Evolutionary conservation across 1,140 invertebrate genomes (phyloP).

Genomic region (Trinorchestia longiramus): DNA sequence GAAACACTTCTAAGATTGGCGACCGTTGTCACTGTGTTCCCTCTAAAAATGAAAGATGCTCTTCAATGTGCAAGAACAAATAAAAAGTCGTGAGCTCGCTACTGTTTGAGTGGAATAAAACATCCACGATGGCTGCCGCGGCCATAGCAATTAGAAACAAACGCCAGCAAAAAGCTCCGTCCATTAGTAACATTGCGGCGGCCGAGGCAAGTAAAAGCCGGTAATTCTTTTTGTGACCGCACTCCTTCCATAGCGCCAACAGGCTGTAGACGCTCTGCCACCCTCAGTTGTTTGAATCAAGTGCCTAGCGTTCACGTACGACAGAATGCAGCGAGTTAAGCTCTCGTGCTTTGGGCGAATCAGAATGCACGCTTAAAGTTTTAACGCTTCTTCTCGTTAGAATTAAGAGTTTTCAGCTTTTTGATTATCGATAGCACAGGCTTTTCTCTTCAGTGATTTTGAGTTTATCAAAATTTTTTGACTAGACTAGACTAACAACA

Average conservation of each 20-base stretch:
- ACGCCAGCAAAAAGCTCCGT: slow-evolving; percentile 13
- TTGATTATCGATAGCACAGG: not conserved
- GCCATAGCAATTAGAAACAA: slow-evolving; percentile 47
- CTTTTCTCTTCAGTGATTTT: not conserved
- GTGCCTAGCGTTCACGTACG: not conserved
- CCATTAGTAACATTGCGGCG: slow-evolving; percentile 16
- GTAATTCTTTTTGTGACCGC: not conserved
- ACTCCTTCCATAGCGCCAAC: not conserved
- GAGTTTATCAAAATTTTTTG: not conserved
- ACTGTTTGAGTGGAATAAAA: not conserved
- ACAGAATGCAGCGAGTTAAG: not conserved
- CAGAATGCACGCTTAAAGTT: not conserved
- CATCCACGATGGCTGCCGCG: slow-evolving; percentile 16
- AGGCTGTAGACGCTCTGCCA: not conserved
- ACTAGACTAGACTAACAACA: not conserved
- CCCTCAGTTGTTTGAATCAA: not conserved
- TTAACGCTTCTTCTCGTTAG: not conserved
- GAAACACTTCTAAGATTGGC: not conserved
- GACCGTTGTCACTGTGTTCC: not conserved
- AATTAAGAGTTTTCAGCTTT: not conserved
- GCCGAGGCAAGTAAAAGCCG: slow-evolving; percentile 35
- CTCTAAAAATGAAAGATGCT: not conserved
- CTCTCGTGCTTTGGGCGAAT: not conserved
- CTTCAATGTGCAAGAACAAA: not conserved
- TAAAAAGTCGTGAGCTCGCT: not conserved